phyloP scores from a whole-genome alignment of 1,140 invertebrate genomes.

The Stenopsyche tienmushanensis region DNA sequence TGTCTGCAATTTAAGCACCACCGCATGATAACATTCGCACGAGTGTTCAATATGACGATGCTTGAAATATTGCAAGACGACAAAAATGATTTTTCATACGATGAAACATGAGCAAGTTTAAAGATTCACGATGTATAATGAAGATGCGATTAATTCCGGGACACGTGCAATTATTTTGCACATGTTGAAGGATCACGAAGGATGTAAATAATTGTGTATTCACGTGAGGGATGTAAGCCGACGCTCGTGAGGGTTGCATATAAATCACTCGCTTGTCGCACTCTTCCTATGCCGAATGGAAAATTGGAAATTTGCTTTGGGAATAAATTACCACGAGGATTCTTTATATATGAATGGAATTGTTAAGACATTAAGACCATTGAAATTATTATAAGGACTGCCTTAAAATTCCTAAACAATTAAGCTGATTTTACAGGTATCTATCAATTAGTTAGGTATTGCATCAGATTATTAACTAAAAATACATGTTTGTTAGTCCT shows the following conservation, averaged over 20 bases:
- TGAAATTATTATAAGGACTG: no score
- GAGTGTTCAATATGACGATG: no score
- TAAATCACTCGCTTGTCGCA: slow-evolving; percentile 21
- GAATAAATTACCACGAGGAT: slow-evolving; percentile 15
- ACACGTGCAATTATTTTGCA: slow-evolving; percentile 37
- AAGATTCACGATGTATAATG: slow-evolving; percentile 25
- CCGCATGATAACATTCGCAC: no score
- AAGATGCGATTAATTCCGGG: slow-evolving; percentile 35
- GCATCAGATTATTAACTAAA: no score
- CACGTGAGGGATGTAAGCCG: slow-evolving; percentile 16
- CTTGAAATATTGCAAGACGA: background rate
- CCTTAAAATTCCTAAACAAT: no score
- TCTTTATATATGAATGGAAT: no score
- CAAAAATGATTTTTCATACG: background rate
- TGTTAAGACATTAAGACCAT: no score
- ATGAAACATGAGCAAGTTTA: background rate
- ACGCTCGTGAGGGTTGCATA: slow-evolving; percentile 20
- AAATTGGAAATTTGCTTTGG: slow-evolving; percentile 30
- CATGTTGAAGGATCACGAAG: slow-evolving; percentile 22
- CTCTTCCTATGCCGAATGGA: slow-evolving; percentile 20
- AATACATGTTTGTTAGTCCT: no score
- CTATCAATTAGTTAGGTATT: no score
- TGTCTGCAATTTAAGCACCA: no score
- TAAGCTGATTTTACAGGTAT: no score
- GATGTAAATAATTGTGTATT: slow-evolving; percentile 37